Percentiles rank a stretch among this genome's conserved stretches.
Conservation (phyloP, 2,113 vertebrate species). For the Strigops habroptila region DNA sequence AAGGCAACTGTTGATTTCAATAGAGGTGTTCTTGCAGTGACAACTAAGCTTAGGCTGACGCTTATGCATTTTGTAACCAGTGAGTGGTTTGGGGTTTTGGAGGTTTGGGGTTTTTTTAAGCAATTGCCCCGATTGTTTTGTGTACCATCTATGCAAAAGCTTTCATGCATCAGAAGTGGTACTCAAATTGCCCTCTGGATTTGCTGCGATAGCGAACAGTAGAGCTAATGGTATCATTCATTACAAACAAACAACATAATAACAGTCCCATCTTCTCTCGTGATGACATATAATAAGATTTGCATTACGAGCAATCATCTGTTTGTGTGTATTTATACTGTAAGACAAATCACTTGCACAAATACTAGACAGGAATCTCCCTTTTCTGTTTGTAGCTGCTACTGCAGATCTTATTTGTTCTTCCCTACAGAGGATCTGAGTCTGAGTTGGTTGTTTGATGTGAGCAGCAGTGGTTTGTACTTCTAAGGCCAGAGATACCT, state of each 20-base stretch:
- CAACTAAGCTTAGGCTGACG: neutral
- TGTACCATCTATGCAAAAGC: neutral
- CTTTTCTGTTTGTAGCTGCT: neutral
- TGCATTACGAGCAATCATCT: conserved; percentile 43
- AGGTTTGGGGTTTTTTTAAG: neutral
- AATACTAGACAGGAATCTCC: neutral
- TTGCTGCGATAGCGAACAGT: neutral
- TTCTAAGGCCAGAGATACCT: neutral
- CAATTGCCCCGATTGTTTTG: neutral
- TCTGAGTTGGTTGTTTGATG: neutral
- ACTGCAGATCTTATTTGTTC: neutral
- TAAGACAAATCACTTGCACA: conserved; percentile 18
- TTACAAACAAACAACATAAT: neutral
- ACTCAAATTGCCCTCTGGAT: neutral
- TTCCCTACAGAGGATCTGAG: neutral
- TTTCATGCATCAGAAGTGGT: neutral
- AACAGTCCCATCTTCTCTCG: neutral
- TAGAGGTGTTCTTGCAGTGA: neutral
- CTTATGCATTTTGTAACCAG: neutral
- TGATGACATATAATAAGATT: conserved; percentile 36
- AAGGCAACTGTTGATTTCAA: neutral
- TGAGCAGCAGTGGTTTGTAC: neutral
- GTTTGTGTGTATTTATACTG: conserved; percentile 2
- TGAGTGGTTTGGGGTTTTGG: neutral
- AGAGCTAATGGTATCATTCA: neutral